phyloP scores from a whole-genome alignment of 2,888 invertebrate species.

The Xylota segnis region DNA sequence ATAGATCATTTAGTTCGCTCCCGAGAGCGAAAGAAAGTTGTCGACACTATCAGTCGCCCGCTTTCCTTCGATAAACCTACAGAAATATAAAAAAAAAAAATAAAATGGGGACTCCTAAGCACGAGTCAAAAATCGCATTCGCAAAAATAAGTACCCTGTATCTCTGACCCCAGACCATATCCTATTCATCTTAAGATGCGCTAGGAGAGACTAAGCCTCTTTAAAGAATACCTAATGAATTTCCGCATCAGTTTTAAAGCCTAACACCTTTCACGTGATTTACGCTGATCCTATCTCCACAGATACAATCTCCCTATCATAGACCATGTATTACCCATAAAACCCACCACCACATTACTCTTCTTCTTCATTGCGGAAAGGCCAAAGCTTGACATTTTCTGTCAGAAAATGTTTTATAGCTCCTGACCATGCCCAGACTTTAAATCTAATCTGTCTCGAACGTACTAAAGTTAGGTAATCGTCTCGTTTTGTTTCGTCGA shows the following conservation, averaged over 20 bases:
- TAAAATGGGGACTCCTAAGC: too few species aligned
- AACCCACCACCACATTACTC: not conserved
- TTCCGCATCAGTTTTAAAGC: not conserved
- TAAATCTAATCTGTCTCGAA: not conserved
- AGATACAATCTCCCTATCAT: not conserved
- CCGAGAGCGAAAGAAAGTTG: too few species aligned
- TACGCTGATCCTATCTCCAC: conserved; percentile 4
- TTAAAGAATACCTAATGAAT: not conserved
- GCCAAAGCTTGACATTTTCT: not conserved
- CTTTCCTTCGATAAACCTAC: too few species aligned
- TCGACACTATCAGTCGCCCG: too few species aligned
- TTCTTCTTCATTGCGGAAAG: not conserved
- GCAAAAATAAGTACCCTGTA: too few species aligned
- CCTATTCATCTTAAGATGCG: too few species aligned
- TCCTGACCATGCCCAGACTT: conserved; percentile 13
- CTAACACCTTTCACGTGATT: conserved; percentile 7
- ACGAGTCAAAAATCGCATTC: too few species aligned
- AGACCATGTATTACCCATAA: not conserved
- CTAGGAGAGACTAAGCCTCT: not conserved
- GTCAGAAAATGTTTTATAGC: conserved; percentile 10
- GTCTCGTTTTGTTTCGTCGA: not conserved
- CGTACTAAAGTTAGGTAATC: not conserved
- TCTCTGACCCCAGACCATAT: too few species aligned
- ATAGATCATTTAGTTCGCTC: too few species aligned
- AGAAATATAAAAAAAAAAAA: too few species aligned